Evolutionary conservation across 1,140 invertebrate genomes (phyloP), one percentile per base, ranked within the genome.

Genomic region (Cotesia chilonis): DNA sequence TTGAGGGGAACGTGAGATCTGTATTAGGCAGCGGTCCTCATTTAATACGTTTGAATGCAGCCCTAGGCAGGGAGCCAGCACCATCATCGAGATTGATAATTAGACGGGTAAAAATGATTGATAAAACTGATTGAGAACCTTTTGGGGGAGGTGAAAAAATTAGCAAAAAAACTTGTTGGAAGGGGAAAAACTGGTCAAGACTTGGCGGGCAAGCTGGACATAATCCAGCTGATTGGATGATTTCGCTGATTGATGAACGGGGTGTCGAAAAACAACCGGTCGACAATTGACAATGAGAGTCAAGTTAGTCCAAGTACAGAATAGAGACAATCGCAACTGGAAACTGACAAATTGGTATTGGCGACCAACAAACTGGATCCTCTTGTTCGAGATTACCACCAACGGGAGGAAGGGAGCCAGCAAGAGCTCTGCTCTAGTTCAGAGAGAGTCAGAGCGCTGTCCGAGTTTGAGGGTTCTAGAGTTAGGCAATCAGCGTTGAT

Each of bases 401-500:
- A 47, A 47, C 10, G 41, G 6, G 41, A 47, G 10, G 0, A 10
- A 47, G 41, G 54, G n/a, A 47, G 52, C 37, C 61, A 63, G 14
- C 47, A 65, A 54, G 75, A 76, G 70, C 10, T 38, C 60, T 41
- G 54, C 47, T 52, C 14, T 17, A 35, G 14, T 64, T 28, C 67
- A 6, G 64, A 17, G 36, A 38, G 68, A 63, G n/a, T 51, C 59
- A 54, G 75, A 76, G 70, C 9, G 35, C 52, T 35, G 54, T 54
- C 66, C 55, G 70, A 74, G 70, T 79, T 81, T 68, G 80, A 86
- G 83, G 83, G 81, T 84, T 80, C 85, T 85, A 83, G 83, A 87
- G 82, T 86, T 85, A 84, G 85, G 85, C 84, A 87, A 87, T 87
- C 85, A 87, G 80, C 82, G 83, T 76, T 86, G 85, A 86, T 85